Percentiles rank a stretch among this genome's conserved stretches.
These are phyloP conservation scores for Pelvicachromis taeniatus DNA, from an alignment of 2,113 vertebrate species.

Conservation along the genomic window DNA sequence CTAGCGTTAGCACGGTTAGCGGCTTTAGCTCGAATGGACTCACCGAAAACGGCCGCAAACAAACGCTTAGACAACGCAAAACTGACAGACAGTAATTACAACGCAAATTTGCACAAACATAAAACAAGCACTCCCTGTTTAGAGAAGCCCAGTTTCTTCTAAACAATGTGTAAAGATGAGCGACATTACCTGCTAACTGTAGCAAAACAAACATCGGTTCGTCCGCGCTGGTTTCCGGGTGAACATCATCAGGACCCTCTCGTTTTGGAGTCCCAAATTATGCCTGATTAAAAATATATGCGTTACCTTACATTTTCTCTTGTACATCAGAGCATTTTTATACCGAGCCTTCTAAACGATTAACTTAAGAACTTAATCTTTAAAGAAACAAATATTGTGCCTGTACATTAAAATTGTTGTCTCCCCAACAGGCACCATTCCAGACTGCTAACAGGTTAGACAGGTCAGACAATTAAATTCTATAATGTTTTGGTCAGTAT, in stretches of 20 bases:
- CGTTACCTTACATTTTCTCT: background rate
- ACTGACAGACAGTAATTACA: background rate
- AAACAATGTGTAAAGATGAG: background rate
- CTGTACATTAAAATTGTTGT: background rate
- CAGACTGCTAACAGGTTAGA: background rate
- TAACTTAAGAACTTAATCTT: background rate
- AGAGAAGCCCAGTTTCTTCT: rapidly evolving
- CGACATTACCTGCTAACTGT: conserved; percentile 57
- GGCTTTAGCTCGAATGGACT: background rate
- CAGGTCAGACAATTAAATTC: no score
- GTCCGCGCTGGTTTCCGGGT: conserved; percentile 48
- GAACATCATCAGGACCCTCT: conserved; percentile 45
- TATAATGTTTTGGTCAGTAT: no score
- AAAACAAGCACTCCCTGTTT: rapidly evolving
- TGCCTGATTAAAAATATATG: conserved; percentile 44
- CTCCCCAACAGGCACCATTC: background rate
- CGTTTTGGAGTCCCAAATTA: background rate
- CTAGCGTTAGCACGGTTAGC: conserved; percentile 24
- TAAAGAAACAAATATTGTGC: no score
- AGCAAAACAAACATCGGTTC: conserved; percentile 70
- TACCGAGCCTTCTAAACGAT: background rate
- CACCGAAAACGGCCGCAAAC: conserved; percentile 51
- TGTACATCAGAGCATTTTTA: background rate
- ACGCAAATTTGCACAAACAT: rapidly evolving
- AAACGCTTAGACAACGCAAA: background rate